Evolutionary conservation across 2,888 invertebrate species (phyloP).

Genomic region (Frankliniella intonsa): DNA sequence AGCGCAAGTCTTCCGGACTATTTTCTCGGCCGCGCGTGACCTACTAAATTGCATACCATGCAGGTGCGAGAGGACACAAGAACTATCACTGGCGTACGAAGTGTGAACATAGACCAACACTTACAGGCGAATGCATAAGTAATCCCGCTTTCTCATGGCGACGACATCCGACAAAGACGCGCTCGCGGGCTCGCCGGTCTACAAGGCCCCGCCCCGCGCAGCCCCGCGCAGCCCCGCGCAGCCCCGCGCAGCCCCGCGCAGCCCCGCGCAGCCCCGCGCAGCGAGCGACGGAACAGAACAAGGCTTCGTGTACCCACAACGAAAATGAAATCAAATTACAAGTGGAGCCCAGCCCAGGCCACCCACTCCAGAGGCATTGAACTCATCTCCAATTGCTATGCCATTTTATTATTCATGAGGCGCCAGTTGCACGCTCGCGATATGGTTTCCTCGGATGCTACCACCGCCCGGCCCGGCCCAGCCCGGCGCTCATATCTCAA

Average conservation of each 20-base stretch:
- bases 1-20: too few species aligned
- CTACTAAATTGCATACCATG: not conserved
- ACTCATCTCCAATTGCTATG: not conserved
- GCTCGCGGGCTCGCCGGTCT: not conserved
- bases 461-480: not conserved
- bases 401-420: conserved; percentile 17
- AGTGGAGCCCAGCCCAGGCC: not conserved
- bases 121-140: not conserved
- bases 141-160: not conserved
- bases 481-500: conserved; percentile 1
- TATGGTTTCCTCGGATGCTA: conserved; percentile 12
- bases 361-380: conserved; percentile 11
- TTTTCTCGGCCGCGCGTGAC: not conserved
- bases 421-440: not conserved
- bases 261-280: too few species aligned
- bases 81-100: not conserved
- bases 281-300: not conserved
- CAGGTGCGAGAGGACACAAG: too few species aligned
- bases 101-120: not conserved
- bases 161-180: not conserved
- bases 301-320: not conserved
- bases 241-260: too few species aligned
- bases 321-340: conserved; percentile 11
- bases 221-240: too few species aligned
- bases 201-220: too few species aligned